A percentile compares a stretch with the other conserved stretches of the same genome.
Conservation (phyloP, 2,797 vertebrate species). For the Sorex maritimensis region DNA sequence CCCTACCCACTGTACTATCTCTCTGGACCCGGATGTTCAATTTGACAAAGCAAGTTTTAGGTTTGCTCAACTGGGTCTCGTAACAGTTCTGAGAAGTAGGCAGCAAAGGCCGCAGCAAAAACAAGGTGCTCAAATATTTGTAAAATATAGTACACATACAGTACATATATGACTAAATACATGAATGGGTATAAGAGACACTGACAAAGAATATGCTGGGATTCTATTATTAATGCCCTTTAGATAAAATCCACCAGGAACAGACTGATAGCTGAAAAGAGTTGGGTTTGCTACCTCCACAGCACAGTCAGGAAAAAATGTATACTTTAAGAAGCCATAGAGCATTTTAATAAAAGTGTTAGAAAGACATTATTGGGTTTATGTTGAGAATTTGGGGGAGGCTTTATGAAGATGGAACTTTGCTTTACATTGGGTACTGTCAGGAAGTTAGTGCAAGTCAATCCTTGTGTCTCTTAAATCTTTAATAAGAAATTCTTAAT, state of each 20-base stretch:
- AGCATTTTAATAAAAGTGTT: not conserved
- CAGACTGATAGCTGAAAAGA: not conserved
- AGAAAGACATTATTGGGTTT: not conserved
- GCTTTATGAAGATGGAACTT: not conserved
- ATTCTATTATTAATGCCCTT: not conserved
- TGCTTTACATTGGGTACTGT: not conserved
- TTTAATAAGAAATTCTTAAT: not conserved
- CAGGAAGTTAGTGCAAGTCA: not conserved
- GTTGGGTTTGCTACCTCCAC: not conserved
- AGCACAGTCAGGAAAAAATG: not conserved
- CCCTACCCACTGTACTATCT: too few relatives aligned
- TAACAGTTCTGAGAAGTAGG: too few relatives aligned
- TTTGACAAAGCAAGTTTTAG: too few relatives aligned
- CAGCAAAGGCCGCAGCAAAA: not conserved
- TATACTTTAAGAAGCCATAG: rapidly evolving
- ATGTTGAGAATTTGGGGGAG: not conserved
- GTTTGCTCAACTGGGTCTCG: too few relatives aligned
- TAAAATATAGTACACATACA: not conserved
- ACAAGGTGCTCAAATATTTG: not conserved
- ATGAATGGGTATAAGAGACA: not conserved
- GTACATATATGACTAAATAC: not conserved
- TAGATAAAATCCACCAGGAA: not conserved
- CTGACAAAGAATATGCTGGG: not conserved
- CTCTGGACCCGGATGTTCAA: too few relatives aligned
- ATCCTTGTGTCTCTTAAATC: not conserved